phyloP scores from a whole-genome alignment of 1,140 invertebrate species.

The Epicauta chinensis region DNA sequence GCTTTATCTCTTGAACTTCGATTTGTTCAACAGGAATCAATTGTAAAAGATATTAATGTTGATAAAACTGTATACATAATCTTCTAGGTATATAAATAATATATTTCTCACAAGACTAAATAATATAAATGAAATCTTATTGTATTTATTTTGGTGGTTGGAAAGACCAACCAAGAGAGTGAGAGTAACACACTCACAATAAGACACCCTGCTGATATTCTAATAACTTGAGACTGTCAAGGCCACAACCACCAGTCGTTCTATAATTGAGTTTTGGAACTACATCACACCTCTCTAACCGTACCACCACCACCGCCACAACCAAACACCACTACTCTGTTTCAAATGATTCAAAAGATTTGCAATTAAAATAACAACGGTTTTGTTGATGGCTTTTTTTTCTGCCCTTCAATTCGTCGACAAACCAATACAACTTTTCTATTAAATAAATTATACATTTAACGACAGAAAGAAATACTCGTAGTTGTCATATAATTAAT shows the following conservation, averaged over 20 bases:
- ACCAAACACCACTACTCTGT: neutral
- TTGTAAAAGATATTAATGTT: too few relatives aligned
- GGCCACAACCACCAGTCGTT: slow-evolving; percentile 27
- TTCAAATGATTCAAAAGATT: neutral
- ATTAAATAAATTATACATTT: too few relatives aligned
- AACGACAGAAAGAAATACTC: too few relatives aligned
- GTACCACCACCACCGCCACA: neutral
- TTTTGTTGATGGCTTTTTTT: neutral
- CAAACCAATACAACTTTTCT: too few relatives aligned
- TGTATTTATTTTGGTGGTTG: slow-evolving; percentile 7
- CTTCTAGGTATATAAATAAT: too few relatives aligned
- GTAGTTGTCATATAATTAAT: too few relatives aligned
- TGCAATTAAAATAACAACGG: slow-evolving; percentile 21
- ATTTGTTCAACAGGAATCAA: too few relatives aligned
- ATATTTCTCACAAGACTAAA: too few relatives aligned
- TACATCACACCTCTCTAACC: slow-evolving; percentile 21
- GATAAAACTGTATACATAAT: too few relatives aligned
- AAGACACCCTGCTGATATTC: slow-evolving; percentile 27
- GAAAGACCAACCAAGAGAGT: too few relatives aligned
- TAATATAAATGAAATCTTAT: slow-evolving; percentile 11
- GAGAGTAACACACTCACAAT: slow-evolving; percentile 24
- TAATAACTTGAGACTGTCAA: slow-evolving; percentile 31
- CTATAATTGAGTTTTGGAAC: slow-evolving; percentile 33
- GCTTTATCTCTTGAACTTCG: too few relatives aligned
- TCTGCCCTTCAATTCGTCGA: too few relatives aligned